Evolutionary conservation across 2,797 vertebrate genomes (phyloP), one percentile per base, ranked within the genome.

Genomic region (Erpetoichthys calabaricus): DNA sequence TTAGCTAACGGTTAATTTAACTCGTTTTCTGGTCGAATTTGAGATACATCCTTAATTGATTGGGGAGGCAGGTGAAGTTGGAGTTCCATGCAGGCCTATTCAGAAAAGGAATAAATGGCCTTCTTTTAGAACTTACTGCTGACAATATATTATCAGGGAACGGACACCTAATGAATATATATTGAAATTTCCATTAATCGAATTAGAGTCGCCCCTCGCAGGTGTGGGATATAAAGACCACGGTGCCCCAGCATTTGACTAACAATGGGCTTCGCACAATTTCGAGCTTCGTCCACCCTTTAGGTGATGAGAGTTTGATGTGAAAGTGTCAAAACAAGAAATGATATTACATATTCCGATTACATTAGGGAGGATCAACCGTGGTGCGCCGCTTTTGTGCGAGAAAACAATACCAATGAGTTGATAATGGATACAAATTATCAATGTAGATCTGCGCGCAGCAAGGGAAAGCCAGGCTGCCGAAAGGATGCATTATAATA

Each of bases 41-140:
- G 91, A 87, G 91, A 92, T 94, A 93, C 91, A 92, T 94, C 94
- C 91, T 90, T 92, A 96, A 96, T 96, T 96, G 93, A 95, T 90
- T 87, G 83, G 91, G 88, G 90, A 91, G 93, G 95, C 94, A 97
- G 94, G 93, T 98, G 92, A 96, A 92, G 89, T 89, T 85, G 87
- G 82, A 82, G 87, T 89, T 86, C 83, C 89, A 94, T 80, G 89
- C 89, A 79, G 89, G 71, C 86, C 88, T 83, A 87, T 98, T 96
- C 92, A 94, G 78, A 73, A 71, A 65, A 59, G 74, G 80, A 85
- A 93, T 94, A 90, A 96, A 94, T 91, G 85, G 81, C 70, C 83
- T 80, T 86, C 82, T 89, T 90, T 91, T 86, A 89, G 83, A 76
- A 83, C 89, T 75, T 81, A 73, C 83, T 75, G 84, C 72, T 83